These are phyloP conservation scores for Etheostoma spectabile DNA, from an alignment of 2,113 vertebrate genomes.

Conservation along the genomic window DNA sequence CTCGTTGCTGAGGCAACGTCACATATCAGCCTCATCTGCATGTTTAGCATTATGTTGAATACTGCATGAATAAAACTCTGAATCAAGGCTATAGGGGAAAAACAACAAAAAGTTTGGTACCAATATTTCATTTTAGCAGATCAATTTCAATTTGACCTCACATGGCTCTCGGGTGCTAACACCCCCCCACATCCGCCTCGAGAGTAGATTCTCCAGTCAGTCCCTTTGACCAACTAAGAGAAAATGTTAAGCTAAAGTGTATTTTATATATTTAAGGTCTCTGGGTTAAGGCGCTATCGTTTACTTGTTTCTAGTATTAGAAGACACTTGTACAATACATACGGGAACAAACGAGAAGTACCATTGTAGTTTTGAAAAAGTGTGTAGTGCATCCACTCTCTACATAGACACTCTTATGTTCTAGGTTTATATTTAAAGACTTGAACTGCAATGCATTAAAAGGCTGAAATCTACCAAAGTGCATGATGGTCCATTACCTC, in stretches of 20 bases:
- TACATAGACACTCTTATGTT: slow-evolving; percentile 28
- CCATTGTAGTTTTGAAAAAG: slow-evolving; percentile 46
- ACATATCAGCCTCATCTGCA: slow-evolving; percentile 38
- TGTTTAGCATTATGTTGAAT: slow-evolving; percentile 31
- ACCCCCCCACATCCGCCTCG: too few species aligned
- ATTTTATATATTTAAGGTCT: slow-evolving; percentile 59
- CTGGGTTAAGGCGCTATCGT: slow-evolving; percentile 68
- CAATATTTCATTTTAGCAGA: slow-evolving; percentile 36
- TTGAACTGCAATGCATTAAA: slow-evolving; percentile 46
- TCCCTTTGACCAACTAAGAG: neutral
- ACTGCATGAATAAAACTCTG: slow-evolving; percentile 61
- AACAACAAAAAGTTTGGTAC: neutral
- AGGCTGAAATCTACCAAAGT: slow-evolving; percentile 74
- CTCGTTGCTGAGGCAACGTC: slow-evolving; percentile 52
- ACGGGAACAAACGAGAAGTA: slow-evolving; percentile 44
- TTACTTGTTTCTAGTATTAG: slow-evolving; percentile 35
- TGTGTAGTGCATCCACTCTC: slow-evolving; percentile 58
- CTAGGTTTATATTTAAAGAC: slow-evolving; percentile 24
- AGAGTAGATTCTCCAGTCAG: neutral
- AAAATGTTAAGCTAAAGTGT: slow-evolving; percentile 26
- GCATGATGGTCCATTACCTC: slow-evolving; percentile 37
- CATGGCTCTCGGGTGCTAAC: slow-evolving; percentile 6
- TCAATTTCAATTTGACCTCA: slow-evolving; percentile 1
- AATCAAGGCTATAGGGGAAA: slow-evolving; percentile 16
- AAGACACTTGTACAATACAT: slow-evolving; percentile 42